A percentile compares a stretch with the other conserved stretches of the same genome.
These are phyloP conservation scores for Oreamnos americanus DNA, from an alignment of 2,113 vertebrate species.

Conservation along the genomic window DNA sequence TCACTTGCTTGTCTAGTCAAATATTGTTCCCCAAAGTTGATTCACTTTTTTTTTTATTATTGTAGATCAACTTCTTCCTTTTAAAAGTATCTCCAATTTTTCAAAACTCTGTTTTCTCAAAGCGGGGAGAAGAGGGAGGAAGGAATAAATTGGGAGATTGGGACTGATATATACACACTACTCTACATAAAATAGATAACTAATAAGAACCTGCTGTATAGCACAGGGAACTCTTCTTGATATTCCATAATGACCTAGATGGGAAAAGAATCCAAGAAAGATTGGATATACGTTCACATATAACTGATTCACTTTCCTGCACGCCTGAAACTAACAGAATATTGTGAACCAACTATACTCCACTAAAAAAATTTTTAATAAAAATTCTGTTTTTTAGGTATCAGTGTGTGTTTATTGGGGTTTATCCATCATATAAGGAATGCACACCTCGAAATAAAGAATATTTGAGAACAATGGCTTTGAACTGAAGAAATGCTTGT, in stretches of 20 bases:
- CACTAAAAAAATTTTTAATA: neutral
- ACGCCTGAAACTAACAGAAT: neutral
- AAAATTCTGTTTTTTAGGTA: neutral
- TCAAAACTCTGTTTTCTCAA: neutral
- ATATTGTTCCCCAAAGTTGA: neutral
- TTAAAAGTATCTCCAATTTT: neutral
- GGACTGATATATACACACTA: neutral
- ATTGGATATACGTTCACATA: accelerated
- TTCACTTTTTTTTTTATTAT: neutral
- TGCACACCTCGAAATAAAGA: accelerated
- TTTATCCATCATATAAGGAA: accelerated
- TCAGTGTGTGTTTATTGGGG: neutral
- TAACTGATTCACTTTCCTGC: neutral
- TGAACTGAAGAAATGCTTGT: neutral
- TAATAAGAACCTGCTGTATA: neutral
- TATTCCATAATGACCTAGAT: neutral
- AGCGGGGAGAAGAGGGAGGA: neutral
- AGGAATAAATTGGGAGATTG: neutral
- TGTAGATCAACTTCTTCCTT: neutral
- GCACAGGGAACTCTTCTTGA: neutral
- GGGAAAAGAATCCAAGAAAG: neutral
- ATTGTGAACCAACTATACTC: neutral
- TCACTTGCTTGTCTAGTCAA: neutral
- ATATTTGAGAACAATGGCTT: no score
- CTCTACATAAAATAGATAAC: neutral